Conservation (phyloP, 2,113 vertebrate genomes). For the Mellivora capensis region DNA sequence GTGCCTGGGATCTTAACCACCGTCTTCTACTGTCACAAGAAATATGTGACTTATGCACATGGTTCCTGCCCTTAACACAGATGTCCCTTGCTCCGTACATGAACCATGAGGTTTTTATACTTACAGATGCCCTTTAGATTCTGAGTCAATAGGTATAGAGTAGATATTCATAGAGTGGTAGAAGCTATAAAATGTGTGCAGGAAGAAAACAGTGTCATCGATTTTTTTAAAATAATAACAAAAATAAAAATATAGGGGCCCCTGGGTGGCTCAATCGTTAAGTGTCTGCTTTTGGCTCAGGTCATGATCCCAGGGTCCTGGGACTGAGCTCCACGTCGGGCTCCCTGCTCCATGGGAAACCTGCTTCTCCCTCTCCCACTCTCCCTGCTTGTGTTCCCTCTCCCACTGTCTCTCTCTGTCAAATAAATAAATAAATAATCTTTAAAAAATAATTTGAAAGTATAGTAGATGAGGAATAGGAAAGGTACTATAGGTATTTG, state of each 20-base stretch:
- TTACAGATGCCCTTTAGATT: not conserved
- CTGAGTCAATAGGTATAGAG: not conserved
- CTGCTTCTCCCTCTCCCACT: too few relatives aligned
- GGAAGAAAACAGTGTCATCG: not conserved
- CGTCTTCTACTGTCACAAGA: not conserved
- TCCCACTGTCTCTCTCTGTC: too few relatives aligned
- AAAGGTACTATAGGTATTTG: not conserved
- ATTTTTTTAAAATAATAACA: not conserved
- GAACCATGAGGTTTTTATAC: not conserved
- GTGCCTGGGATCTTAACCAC: not conserved
- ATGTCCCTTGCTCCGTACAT: not conserved
- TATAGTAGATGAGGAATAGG: not conserved
- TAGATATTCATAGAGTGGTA: not conserved
- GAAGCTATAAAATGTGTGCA: not conserved
- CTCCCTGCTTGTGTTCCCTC: too few relatives aligned
- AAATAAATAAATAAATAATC: too few relatives aligned
- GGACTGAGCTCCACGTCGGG: too few relatives aligned
- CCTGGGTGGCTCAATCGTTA: too few relatives aligned
- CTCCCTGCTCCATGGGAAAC: too few relatives aligned
- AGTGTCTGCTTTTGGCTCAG: too few relatives aligned
- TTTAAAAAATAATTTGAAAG: not conserved
- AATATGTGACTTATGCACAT: not conserved
- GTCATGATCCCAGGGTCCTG: too few relatives aligned
- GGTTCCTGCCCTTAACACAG: not conserved
- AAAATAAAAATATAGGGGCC: not conserved